Evolutionary conservation across 2,888 invertebrate genomes (phyloP).

Genomic region (Gari tellinella): DNA sequence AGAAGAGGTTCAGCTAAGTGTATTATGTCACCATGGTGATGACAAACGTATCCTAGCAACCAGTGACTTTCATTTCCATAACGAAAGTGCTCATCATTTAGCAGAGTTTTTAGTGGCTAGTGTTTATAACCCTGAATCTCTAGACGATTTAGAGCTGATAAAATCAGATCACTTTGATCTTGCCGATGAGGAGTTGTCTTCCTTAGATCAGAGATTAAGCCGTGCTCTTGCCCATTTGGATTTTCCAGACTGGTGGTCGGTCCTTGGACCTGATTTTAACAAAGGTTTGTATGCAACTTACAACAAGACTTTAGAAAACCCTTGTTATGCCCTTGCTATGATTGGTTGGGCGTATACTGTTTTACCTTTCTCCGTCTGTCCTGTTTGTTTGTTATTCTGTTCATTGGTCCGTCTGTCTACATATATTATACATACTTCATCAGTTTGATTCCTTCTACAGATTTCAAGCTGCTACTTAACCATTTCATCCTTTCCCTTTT

Average conservation of each 20-base stretch:
- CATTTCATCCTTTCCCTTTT: too few relatives aligned
- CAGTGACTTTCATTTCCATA: conserved; percentile 67
- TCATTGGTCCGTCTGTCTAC: too few relatives aligned
- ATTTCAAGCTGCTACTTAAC: too few relatives aligned
- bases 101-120: conserved; percentile 77
- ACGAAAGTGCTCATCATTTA: conserved; percentile 74
- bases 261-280: conserved; percentile 68
- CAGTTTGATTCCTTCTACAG: too few relatives aligned
- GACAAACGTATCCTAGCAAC: conserved; percentile 55
- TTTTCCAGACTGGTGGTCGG: conserved; percentile 75
- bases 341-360: too few relatives aligned
- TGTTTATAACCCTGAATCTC: conserved; percentile 70
- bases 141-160: conserved; percentile 76
- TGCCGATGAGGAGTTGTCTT: conserved; percentile 75
- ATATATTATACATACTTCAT: too few relatives aligned
- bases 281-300: conserved; percentile 4
- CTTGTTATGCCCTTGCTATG: too few relatives aligned
- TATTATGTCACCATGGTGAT: conserved; percentile 60
- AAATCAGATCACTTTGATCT: conserved; percentile 78
- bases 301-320: too few relatives aligned
- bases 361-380: too few relatives aligned
- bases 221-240: conserved; percentile 68
- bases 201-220: conserved; percentile 74
- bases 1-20: conserved; percentile 71
- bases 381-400: too few relatives aligned